Evolutionary conservation across 2,113 vertebrate species (phyloP).

Genomic region (Myiozetetes cayanensis): DNA sequence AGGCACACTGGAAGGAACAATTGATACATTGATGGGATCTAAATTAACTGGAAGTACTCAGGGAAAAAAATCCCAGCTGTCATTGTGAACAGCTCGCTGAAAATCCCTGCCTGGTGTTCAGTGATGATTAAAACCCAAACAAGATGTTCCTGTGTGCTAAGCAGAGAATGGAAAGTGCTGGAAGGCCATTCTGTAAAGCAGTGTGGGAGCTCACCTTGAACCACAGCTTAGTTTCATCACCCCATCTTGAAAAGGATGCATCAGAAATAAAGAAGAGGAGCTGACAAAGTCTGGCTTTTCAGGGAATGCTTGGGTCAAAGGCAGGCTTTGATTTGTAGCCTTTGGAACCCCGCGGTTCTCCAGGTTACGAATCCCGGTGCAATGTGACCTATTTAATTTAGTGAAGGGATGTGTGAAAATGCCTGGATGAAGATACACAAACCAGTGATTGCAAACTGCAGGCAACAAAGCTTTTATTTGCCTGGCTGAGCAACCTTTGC

Average conservation of each 20-base stretch:
- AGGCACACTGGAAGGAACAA: slow-evolving; percentile 34
- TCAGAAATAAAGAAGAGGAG: slow-evolving; percentile 42
- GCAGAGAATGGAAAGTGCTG: neutral
- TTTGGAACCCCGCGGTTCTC: slow-evolving; percentile 3
- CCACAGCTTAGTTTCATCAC: neutral
- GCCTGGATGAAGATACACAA: neutral
- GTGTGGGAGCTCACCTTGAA: slow-evolving; percentile 45
- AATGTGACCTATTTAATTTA: slow-evolving; percentile 37
- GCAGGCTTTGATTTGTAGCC: slow-evolving; percentile 31
- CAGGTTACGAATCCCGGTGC: neutral
- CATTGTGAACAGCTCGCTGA: slow-evolving; percentile 7
- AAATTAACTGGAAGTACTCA: slow-evolving; percentile 61
- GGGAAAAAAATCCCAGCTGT: neutral
- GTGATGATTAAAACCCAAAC: slow-evolving; percentile 39
- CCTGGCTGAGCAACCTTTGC: neutral
- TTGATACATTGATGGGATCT: slow-evolving; percentile 61
- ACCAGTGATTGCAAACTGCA: neutral
- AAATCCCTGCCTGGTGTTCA: neutral
- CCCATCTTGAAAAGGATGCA: neutral
- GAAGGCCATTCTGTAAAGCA: neutral
- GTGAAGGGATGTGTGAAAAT: neutral
- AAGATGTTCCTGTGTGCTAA: slow-evolving; percentile 4
- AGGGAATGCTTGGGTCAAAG: slow-evolving; percentile 9
- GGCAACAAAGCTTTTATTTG: neutral
- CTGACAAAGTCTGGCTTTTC: neutral